Base-by-base conservation (phyloP, 35 echinoderm and acorn worm genomes). In the Hemicentrotus pulcherrimus region DNA sequence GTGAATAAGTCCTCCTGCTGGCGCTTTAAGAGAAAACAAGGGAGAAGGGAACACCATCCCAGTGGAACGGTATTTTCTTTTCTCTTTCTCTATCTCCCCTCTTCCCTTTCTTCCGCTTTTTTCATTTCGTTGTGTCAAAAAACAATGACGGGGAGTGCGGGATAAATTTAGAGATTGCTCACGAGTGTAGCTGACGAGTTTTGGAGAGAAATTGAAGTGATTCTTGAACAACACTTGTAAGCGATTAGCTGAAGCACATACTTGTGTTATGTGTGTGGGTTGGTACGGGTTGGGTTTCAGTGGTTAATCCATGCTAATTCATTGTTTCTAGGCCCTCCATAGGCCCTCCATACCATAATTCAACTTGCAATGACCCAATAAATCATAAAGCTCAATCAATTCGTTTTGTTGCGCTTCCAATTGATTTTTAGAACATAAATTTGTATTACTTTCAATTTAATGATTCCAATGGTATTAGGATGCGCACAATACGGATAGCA, bases 171-270 rank as follows among this genome's bases (percentile, higher is more conserved):
- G 2, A 33, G 88, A 90, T 90, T 90, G 88, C 88, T 41, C 46
- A 78, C 32, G 19, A 90, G 88, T 90, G 88, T 32, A 11, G 88
- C 12, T 90, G 46, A 90, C 18, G 46, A 47, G 32, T n/a, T 33
- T 90, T 90, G 6, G 46, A 90, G 88, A 47, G 88, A 90, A 35
- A 45, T 16, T 90, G 88, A 90, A 90, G 88, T 90, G 88, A 90
- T 18, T 45, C 32, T 90, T 90, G 11, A 90, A 90, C 32, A 90
- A 90, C 88, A 90, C 88, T 90, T 41, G 88, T 45, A 47, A 47
- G 31, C 88, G 88, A 90, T 90, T 90, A 90, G 65, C 65, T 28
- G 5, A 28, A 78, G 65, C 0, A 18, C 19, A 22, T 28, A 78
- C 65, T 78, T n/a, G 65, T 22, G 65, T 78, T 78, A 28, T 28